phyloP scores from a whole-genome alignment of 2,113 vertebrate species.

The Columbina picui region DNA sequence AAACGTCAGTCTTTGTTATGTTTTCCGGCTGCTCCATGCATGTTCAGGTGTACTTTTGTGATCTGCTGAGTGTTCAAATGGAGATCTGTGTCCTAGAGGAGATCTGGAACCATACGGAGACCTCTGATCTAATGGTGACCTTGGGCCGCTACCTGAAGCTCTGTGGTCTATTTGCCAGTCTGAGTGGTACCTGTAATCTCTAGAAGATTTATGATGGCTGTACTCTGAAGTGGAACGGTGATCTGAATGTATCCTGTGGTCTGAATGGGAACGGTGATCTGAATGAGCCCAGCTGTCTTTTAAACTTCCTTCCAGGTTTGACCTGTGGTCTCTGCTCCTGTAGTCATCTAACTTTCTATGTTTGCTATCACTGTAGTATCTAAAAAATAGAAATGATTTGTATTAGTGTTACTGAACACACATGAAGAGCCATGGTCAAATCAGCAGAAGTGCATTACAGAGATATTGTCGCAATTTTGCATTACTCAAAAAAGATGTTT shows the following conservation, averaged over 20 bases:
- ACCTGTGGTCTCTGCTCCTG: conserved; percentile 89
- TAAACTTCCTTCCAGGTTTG: conserved; percentile 79
- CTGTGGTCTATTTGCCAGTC: conserved; percentile 95
- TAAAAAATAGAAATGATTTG: conserved; percentile 53
- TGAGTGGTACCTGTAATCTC: conserved; percentile 93
- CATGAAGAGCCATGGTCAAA: neutral
- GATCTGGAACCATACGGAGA: conserved; percentile 92
- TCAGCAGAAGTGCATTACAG: neutral
- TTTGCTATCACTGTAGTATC: conserved; percentile 92
- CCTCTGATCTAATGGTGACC: conserved; percentile 91
- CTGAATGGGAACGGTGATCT: conserved; percentile 83
- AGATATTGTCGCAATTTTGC: neutral
- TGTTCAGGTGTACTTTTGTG: conserved; percentile 97
- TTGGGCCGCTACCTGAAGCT: conserved; percentile 86
- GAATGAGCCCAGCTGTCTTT: conserved; percentile 85
- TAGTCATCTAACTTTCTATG: conserved; percentile 93
- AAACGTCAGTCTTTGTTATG: conserved; percentile 85
- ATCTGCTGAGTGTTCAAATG: conserved; percentile 94
- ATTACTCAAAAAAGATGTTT: neutral
- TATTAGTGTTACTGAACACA: neutral
- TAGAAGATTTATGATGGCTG: conserved; percentile 84
- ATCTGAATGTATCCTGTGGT: conserved; percentile 85
- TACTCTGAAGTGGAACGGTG: conserved; percentile 83
- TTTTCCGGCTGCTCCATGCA: conserved; percentile 94
- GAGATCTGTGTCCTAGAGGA: conserved; percentile 87